Evolutionary conservation across 2,797 vertebrate genomes (phyloP).

Genomic region (Ataeniobius toweri): DNA sequence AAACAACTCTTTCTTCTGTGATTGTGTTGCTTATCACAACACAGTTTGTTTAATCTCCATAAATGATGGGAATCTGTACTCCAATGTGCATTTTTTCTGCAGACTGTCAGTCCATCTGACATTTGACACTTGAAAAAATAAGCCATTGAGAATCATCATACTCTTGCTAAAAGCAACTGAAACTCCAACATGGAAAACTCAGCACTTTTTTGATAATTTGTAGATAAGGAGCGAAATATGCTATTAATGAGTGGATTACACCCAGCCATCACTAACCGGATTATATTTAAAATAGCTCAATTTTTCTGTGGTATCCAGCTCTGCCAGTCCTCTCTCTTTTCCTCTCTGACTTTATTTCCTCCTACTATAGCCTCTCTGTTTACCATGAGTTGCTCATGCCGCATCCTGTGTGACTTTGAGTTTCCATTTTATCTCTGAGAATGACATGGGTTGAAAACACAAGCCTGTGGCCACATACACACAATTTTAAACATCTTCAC

Average conservation of each 20-base stretch:
- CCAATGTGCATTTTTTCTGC: constrained; percentile 7
- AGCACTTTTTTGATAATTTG: constrained; percentile 56
- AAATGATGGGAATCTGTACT: constrained; percentile 53
- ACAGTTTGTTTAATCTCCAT: constrained; percentile 55
- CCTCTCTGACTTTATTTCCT: constrained; percentile 18
- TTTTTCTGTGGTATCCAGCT: constrained; percentile 47
- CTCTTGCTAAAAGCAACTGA: constrained; percentile 47
- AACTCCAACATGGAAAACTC: constrained; percentile 47
- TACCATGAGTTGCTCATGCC: constrained; percentile 4
- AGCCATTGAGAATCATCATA: constrained; percentile 53
- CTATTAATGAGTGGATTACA: constrained; percentile 77
- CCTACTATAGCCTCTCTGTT: constrained; percentile 23
- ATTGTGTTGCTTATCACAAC: constrained; percentile 29
- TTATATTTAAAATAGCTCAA: constrained; percentile 69
- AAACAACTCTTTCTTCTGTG: constrained; percentile 17
- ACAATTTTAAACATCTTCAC: constrained; percentile 43
- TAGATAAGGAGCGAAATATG: constrained; percentile 63
- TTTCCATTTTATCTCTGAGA: constrained; percentile 19
- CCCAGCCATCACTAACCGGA: constrained; percentile 69
- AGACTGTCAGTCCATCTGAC: constrained; percentile 54
- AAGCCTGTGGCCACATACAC: constrained; percentile 10
- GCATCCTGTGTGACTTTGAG: constrained; percentile 3
- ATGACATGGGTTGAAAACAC: constrained; percentile 9
- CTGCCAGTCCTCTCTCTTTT: constrained; percentile 22
- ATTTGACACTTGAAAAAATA: constrained; percentile 58